These are phyloP conservation scores for Harpagus bidentatus DNA, from an alignment of 2,113 vertebrate genomes.

Conservation along the genomic window DNA sequence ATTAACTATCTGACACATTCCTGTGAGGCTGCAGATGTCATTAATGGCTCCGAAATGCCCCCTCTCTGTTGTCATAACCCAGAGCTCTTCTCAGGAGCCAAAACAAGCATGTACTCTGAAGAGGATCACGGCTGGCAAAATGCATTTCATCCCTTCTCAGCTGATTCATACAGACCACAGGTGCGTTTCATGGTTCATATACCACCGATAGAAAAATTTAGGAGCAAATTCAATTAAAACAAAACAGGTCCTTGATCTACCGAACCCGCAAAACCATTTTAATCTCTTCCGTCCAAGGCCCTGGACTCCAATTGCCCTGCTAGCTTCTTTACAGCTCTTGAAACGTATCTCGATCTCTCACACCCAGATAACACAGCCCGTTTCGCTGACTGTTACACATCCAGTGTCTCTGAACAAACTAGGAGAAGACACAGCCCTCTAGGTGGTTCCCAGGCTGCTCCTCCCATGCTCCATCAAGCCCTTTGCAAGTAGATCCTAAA, in stretches of 20 bases:
- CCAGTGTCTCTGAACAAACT: not conserved
- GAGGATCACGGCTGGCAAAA: not conserved
- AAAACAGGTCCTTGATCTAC: not conserved
- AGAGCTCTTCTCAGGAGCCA: not conserved
- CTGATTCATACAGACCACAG: not conserved
- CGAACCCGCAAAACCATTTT: not conserved
- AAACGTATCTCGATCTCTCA: not conserved
- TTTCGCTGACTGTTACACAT: not conserved
- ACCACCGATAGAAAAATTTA: not conserved
- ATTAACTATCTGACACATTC: constrained; percentile 74
- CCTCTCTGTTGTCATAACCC: constrained; percentile 52
- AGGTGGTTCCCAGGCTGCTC: not conserved
- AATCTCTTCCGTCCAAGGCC: not conserved
- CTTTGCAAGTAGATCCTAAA: not conserved
- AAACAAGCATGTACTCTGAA: not conserved
- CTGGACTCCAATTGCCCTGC: not conserved
- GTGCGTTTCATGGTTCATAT: not conserved
- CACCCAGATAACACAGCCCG: not conserved
- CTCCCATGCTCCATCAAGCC: not conserved
- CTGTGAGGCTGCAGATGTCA: constrained; percentile 65
- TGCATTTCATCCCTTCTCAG: not conserved
- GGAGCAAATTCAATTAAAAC: not conserved
- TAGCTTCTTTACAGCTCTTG: not conserved
- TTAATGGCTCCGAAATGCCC: constrained; percentile 45
- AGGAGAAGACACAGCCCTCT: not conserved